A percentile compares a stretch with the other conserved stretches of the same genome.
phyloP scores from a whole-genome alignment of 1,140 invertebrate species.

The Chelonus insularis region DNA sequence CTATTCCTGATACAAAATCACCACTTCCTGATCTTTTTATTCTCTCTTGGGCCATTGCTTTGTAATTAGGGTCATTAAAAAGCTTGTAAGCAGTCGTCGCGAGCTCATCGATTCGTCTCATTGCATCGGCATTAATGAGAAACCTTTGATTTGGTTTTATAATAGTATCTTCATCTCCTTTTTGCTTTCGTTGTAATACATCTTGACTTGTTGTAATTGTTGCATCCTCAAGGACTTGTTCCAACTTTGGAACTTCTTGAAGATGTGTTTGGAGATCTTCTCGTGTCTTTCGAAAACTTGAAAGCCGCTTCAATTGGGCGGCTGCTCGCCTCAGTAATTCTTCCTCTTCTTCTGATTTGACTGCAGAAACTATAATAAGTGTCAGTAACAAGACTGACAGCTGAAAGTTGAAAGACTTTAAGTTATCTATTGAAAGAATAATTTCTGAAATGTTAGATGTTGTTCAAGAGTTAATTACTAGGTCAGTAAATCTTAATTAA shows the following conservation, averaged over 20 bases:
- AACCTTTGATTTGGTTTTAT: too few relatives aligned
- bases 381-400: slow-evolving; percentile 39
- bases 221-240: not conserved
- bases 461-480: too few relatives aligned
- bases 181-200: not conserved
- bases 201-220: not conserved
- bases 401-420: slow-evolving; percentile 40
- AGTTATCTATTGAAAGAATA: not conserved
- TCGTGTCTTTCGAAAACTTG: slow-evolving; percentile 39
- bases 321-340: slow-evolving; percentile 40
- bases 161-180: too few relatives aligned
- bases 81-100: slow-evolving; percentile 32
- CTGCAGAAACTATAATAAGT: slow-evolving; percentile 29
- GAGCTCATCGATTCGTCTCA: slow-evolving; percentile 35
- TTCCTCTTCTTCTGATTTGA: slow-evolving; percentile 29
- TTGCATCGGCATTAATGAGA: slow-evolving; percentile 23
- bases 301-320: slow-evolving; percentile 49
- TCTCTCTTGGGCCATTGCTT: slow-evolving; percentile 43
- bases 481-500: too few relatives aligned
- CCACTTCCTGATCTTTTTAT: slow-evolving; percentile 40
- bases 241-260: not conserved
- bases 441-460: too few relatives aligned
- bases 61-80: slow-evolving; percentile 38
- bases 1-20: slow-evolving; percentile 46
- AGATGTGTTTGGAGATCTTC: not conserved